Evolutionary conservation across 30 jellyfish, hydroid and myxozoan species (phyloP).

Genomic region (Aurelia sp.): DNA sequence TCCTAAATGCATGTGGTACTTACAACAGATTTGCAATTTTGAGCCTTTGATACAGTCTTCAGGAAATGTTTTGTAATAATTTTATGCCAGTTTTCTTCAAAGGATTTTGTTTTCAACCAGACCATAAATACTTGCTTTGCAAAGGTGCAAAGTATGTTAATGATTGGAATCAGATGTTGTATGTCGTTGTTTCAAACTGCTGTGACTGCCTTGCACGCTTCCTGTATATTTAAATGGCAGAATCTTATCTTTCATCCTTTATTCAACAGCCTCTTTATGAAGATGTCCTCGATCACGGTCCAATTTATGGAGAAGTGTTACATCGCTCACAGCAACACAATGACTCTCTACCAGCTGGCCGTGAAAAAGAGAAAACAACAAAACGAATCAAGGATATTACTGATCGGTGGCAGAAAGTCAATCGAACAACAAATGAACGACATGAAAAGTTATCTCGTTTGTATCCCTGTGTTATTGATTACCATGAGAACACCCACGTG

Average conservation of each 20-base stretch:
- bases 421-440: conserved; percentile 64
- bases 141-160: too few species aligned
- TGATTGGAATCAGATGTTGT: too few species aligned
- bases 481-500: conserved; percentile 33
- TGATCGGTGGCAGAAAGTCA: conserved; percentile 87
- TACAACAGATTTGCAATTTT: too few species aligned
- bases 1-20: too few species aligned
- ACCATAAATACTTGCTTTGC: too few species aligned
- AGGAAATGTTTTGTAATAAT: too few species aligned
- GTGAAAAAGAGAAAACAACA: conserved; percentile 57
- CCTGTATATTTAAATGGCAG: background rate
- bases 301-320: conserved; percentile 61
- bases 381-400: conserved; percentile 67
- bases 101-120: too few species aligned
- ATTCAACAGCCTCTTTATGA: conserved; percentile 77
- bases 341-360: conserved; percentile 61
- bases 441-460: conserved; percentile 62
- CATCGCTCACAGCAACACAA: conserved; percentile 74
- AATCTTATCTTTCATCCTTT: background rate
- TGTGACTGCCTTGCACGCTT: background rate
- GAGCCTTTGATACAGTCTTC: too few species aligned
- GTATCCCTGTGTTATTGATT: conserved; percentile 80
- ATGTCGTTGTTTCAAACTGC: too few species aligned
- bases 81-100: too few species aligned
- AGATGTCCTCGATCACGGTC: conserved; percentile 85